Conservation (phyloP, 2,797 vertebrate genomes). For the Dendrocincla tyrannina region DNA sequence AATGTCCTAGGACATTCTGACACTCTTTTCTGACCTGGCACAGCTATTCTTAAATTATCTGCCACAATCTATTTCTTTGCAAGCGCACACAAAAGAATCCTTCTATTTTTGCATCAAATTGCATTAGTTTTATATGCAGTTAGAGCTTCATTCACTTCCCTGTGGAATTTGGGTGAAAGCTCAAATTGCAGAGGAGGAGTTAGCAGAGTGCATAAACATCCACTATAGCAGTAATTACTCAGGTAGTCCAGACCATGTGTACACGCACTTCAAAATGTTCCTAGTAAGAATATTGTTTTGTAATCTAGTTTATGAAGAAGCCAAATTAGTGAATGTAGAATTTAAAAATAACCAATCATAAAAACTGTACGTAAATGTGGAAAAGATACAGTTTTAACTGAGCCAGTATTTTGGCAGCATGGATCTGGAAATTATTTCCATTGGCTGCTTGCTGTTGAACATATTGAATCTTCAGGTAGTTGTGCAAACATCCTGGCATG, state of each 20-base stretch:
- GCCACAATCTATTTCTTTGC: background rate
- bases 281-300: background rate
- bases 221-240: background rate
- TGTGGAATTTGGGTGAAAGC: slow-evolving; percentile 15
- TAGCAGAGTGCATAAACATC: background rate
- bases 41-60: slow-evolving; percentile 9
- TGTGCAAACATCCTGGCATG: background rate
- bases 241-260: background rate
- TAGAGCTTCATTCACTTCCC: background rate
- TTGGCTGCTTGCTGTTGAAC: background rate
- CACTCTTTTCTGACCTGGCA: slow-evolving; percentile 5
- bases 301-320: background rate
- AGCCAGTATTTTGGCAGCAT: background rate
- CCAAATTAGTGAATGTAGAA: background rate
- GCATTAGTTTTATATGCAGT: background rate
- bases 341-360: background rate
- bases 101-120: slow-evolving; percentile 4
- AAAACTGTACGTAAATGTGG: background rate
- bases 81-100: background rate
- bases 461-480: slow-evolving; percentile 23
- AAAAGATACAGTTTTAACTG: background rate
- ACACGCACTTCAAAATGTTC: background rate
- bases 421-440: slow-evolving; percentile 1
- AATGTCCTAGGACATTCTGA: slow-evolving; percentile 31
- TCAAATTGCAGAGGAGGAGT: slow-evolving; percentile 1